Percentiles rank a stretch among this genome's conserved stretches.
Evolutionary conservation across 2,113 vertebrate species (phyloP).

Genomic region (Oceanodroma tethys): DNA sequence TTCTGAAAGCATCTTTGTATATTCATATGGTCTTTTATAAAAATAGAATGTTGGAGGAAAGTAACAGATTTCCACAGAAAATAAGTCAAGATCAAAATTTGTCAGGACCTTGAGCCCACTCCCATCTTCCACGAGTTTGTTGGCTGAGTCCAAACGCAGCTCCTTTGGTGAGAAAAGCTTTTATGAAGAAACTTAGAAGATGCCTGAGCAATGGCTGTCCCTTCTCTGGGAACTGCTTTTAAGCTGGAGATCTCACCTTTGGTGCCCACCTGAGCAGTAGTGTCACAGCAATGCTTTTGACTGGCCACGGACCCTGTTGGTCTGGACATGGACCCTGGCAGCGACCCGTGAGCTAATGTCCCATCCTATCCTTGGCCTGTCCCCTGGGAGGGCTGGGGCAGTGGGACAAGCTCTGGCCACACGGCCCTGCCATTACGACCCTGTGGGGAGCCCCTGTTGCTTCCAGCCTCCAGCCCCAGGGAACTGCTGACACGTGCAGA

Average conservation of each 20-base stretch:
- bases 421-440: too few relatives aligned
- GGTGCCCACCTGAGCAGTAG: neutral
- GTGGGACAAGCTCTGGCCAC: neutral
- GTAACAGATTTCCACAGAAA: neutral
- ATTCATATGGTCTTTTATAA: neutral
- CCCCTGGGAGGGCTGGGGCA: too few relatives aligned
- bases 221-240: neutral
- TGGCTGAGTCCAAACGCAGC: neutral
- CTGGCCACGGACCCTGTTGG: accelerated
- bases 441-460: accelerated
- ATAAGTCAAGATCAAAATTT: neutral
- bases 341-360: accelerated
- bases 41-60: neutral
- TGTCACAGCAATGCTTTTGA: neutral
- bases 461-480: neutral
- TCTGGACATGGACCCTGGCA: neutral
- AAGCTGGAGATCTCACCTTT: neutral
- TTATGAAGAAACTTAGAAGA: neutral
- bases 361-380: neutral
- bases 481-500: neutral
- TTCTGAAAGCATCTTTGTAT: neutral
- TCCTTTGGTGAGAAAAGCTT: neutral
- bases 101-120: neutral
- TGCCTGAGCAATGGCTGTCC: neutral
- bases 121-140: accelerated